These are phyloP conservation scores for Heliconius cydno DNA, from an alignment of 2,888 invertebrate genomes.

Conservation along the genomic window DNA sequence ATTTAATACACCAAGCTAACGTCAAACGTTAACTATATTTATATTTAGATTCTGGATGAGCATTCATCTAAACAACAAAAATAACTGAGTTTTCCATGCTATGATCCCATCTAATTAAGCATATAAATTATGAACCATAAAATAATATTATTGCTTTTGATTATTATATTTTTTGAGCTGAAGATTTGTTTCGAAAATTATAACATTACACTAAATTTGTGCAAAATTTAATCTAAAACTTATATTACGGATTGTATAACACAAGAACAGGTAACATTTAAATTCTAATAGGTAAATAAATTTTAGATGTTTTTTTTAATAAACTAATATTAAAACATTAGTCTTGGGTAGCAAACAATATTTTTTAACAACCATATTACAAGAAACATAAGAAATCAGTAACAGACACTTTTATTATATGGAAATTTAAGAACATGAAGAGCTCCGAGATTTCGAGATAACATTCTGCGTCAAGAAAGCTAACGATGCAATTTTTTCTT, in stretches of 20 bases:
- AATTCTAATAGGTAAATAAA: conserved; percentile 25
- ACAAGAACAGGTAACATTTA: conserved; percentile 29
- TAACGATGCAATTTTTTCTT: background rate
- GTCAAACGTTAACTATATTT: background rate
- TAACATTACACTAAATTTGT: conserved; percentile 24
- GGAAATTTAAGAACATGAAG: background rate
- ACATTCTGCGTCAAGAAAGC: background rate
- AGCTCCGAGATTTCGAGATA: background rate
- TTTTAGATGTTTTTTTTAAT: background rate
- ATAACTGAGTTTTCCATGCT: background rate
- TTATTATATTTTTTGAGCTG: conserved; percentile 6
- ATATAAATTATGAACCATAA: background rate
- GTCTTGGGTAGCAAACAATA: background rate
- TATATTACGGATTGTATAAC: conserved; percentile 6
- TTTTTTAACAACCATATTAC: background rate
- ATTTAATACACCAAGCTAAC: conserved; percentile 10
- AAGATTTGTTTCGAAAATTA: conserved; percentile 9
- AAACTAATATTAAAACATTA: background rate
- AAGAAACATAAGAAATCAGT: background rate
- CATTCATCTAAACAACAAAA: background rate
- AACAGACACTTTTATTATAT: background rate
- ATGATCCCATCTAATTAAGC: background rate
- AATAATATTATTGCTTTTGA: conserved; percentile 8
- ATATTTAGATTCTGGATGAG: background rate
- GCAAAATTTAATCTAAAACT: conserved; percentile 19